Evolutionary conservation across 2,888 invertebrate genomes (phyloP).

Genomic region (Eurytoma adleriae): DNA sequence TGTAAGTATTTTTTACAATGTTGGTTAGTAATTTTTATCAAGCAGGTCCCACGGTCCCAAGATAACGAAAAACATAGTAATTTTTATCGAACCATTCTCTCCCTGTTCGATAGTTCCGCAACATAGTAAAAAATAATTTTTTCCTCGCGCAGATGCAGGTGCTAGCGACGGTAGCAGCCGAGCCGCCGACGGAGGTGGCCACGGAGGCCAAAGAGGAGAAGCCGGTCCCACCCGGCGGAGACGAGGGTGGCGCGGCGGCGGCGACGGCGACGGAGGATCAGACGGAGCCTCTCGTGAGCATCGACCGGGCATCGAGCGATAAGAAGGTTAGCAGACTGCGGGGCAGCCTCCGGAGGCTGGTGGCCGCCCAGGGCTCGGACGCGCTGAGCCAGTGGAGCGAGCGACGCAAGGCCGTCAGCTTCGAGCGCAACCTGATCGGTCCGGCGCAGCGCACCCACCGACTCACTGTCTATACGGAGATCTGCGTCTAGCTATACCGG

Average conservation of each 20-base stretch:
- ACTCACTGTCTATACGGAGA: constrained; percentile 68
- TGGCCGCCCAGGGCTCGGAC: background rate
- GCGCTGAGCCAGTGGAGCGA: constrained; percentile 60
- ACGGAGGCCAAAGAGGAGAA: constrained; percentile 61
- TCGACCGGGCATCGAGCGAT: constrained; percentile 62
- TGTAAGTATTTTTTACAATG: too few relatives aligned
- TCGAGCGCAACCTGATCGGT: constrained; percentile 60
- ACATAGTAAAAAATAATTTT: too few relatives aligned
- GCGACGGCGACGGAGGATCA: background rate
- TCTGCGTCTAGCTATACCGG: constrained; percentile 65
- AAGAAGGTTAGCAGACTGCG: constrained; percentile 69
- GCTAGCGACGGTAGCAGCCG: background rate
- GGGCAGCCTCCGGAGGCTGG: background rate
- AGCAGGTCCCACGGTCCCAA: too few relatives aligned
- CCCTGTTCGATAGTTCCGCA: too few relatives aligned
- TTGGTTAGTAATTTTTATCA: too few relatives aligned
- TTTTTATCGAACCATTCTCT: too few relatives aligned
- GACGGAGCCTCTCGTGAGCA: constrained; percentile 57
- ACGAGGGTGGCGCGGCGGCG: background rate
- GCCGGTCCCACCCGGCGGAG: background rate
- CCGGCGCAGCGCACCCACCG: constrained; percentile 60
- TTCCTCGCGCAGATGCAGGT: background rate
- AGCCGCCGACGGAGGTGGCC: constrained; percentile 57
- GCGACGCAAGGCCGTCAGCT: constrained; percentile 61
- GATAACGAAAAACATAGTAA: too few relatives aligned